Evolutionary conservation across 2,113 vertebrate species (phyloP), one percentile per base, ranked within the genome.

Genomic region (Phrynosoma blainvillii): DNA sequence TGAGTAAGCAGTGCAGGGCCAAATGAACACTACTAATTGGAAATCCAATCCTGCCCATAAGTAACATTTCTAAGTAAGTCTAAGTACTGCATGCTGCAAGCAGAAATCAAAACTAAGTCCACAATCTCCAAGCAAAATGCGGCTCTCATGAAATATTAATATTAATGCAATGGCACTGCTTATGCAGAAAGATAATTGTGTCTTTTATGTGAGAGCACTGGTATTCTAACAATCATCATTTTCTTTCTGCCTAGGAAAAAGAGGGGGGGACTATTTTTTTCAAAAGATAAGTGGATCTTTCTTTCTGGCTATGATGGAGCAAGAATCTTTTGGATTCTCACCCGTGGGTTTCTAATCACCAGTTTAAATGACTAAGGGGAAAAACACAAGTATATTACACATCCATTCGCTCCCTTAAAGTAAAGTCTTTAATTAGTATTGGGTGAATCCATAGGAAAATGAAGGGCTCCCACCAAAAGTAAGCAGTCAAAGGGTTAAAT

Each of bases 21-120:
- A 92, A 95, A 89, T 89, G 86, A 94, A 40, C 36, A 79, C 85
- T 92, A 90, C 87, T 93, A 95, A 95, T 84, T 93, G 88, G 87
- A 94, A 95, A 92, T 95, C 90, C 75, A 92, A 74, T 96, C 93
- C 94, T 94, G 76, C 68, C 42, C 80, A 89, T 94, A 94, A 94
- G 87, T 92, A 90, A 94, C 74, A 89, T 93, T 93, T 88, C 71
- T 87, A 89, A 94, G 80, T 70, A 89, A 86, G 80, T 93, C 93
- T 95, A 78, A 91, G 92, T 40, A 71, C 90, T 71, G 40, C 27
- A 78, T 62, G 88, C 89, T 54, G 73, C 59, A 5, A 54, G 79
- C 79, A 87, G 30, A 84, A 93, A 85, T 79, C 85, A 91, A 84
- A 88, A 82, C 70, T 85, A 91, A 94, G 94, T 92, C 89, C 88